Percentiles rank a stretch among this genome's conserved stretches.
Evolutionary conservation across 2,113 vertebrate genomes (phyloP).

Genomic region (human): GRCh38 chr19:4763001-4763500

Average conservation of each 20-base stretch:
- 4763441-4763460: too few species aligned
- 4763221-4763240: not conserved
- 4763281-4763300: not conserved
- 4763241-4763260: not conserved
- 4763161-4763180: not conserved
- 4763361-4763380: not conserved
- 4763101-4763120: not conserved
- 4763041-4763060: not conserved
- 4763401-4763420: not conserved
- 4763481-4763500: not conserved
- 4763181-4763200: too few species aligned
- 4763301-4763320: not conserved
- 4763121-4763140: not conserved
- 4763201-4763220: not conserved
- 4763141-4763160: not conserved
- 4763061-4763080: not conserved
- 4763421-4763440: not conserved
- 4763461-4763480: not conserved
- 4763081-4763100: not conserved
- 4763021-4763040: not conserved
- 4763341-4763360: not conserved
- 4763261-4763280: not conserved
- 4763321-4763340: not conserved
- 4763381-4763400: not conserved
- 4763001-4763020: not conserved